phyloP scores from a whole-genome alignment of 2,113 vertebrate genomes.

The Hippotragus niger region DNA sequence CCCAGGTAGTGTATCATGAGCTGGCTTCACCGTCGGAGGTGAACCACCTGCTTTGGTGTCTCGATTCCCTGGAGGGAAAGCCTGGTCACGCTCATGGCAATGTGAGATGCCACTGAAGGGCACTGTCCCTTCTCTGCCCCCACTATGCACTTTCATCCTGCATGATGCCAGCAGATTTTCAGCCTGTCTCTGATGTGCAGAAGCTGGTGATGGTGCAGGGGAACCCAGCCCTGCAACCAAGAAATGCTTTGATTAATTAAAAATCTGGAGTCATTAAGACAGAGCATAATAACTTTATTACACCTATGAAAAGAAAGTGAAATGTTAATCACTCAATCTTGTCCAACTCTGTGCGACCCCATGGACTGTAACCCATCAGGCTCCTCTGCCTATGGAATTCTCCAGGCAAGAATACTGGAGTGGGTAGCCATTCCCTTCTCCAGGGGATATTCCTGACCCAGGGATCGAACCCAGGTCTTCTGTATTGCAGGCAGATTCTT shows the following conservation, averaged over 20 bases:
- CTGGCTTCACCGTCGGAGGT: not conserved
- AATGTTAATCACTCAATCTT: not conserved
- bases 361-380: not conserved
- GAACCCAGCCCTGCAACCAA: not conserved
- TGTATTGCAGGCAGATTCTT: not conserved
- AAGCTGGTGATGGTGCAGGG: not conserved
- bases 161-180: not conserved
- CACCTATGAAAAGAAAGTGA: not conserved
- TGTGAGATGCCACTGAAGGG: not conserved
- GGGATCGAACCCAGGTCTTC: not conserved
- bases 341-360: not conserved
- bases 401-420: not conserved
- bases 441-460: not conserved
- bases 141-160: not conserved
- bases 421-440: not conserved
- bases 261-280: not conserved
- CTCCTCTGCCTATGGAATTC: not conserved
- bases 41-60: not conserved
- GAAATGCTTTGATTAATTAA: not conserved
- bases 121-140: not conserved
- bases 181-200: not conserved
- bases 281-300: not conserved
- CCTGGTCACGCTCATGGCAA: not conserved
- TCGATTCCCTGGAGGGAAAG: not conserved
- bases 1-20: not conserved